phyloP scores from a whole-genome alignment of 2,113 vertebrate genomes.

The Tamias sibiricus region DNA sequence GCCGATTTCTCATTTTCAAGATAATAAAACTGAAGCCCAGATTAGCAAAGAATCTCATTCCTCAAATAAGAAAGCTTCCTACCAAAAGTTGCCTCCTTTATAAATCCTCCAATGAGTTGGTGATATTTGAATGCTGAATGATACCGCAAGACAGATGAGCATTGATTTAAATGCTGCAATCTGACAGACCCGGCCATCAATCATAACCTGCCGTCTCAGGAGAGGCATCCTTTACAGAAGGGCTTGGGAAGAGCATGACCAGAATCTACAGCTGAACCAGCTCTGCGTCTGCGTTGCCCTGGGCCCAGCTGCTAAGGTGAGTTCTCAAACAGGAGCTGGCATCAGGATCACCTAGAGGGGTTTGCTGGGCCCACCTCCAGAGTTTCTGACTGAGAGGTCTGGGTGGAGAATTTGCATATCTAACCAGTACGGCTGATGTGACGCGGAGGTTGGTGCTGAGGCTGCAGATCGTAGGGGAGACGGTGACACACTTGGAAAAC shows the following conservation, averaged over 20 bases:
- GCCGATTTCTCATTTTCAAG: conserved; percentile 55
- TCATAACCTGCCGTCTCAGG: conserved; percentile 57
- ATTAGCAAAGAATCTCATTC: conserved; percentile 55
- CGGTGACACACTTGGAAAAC: background rate
- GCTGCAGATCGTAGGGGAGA: background rate
- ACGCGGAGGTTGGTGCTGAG: background rate
- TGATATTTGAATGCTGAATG: conserved; percentile 56
- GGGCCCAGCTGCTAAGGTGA: background rate
- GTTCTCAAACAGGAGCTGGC: background rate
- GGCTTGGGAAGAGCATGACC: conserved; percentile 25
- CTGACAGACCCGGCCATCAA: conserved; percentile 22
- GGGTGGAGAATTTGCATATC: background rate
- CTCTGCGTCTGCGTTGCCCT: background rate
- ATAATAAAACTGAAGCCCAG: conserved; percentile 59
- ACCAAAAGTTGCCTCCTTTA: conserved; percentile 50
- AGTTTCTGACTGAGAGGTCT: background rate
- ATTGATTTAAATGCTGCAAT: conserved; percentile 57
- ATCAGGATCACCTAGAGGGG: background rate
- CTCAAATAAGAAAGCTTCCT: conserved; percentile 57
- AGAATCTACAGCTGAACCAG: conserved; percentile 35
- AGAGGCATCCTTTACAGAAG: conserved; percentile 60
- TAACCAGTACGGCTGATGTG: background rate
- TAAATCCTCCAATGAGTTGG: conserved; percentile 54
- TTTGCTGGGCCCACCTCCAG: background rate
- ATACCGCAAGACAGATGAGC: conserved; percentile 68